These are phyloP conservation scores for Lysandra bellargus DNA, from an alignment of 2,888 invertebrate species.

Conservation along the genomic window DNA sequence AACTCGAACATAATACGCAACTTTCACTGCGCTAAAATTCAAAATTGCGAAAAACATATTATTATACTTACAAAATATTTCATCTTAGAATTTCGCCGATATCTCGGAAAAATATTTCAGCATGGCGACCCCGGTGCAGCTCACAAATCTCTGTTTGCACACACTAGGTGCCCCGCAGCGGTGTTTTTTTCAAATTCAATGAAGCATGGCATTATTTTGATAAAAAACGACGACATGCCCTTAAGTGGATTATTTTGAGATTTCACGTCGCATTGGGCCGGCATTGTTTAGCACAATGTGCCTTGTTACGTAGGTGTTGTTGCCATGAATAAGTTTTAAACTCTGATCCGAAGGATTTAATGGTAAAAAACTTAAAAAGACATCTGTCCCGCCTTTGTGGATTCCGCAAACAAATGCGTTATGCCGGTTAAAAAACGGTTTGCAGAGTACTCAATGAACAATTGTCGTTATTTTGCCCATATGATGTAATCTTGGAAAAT, in stretches of 20 bases:
- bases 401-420: conserved; percentile 50
- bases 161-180: conserved; percentile 70
- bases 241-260: conserved; percentile 78
- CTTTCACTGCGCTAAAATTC: not conserved
- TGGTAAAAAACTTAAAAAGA: conserved; percentile 54
- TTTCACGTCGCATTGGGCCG: conserved; percentile 76
- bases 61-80: not conserved
- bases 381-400: conserved; percentile 70
- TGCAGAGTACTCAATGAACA: conserved; percentile 4
- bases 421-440: conserved; percentile 32
- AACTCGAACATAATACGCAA: too few species aligned
- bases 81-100: not conserved
- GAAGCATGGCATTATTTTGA: conserved; percentile 67
- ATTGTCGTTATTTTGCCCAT: not conserved
- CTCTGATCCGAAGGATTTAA: conserved; percentile 54
- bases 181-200: conserved; percentile 72
- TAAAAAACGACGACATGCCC: conserved; percentile 72
- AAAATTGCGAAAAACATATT: not conserved
- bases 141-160: conserved; percentile 63
- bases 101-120: not conserved
- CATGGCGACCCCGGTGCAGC: conserved; percentile 34
- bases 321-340: conserved; percentile 64
- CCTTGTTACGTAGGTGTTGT: conserved; percentile 75
- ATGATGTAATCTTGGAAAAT: not conserved
- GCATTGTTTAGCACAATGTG: conserved; percentile 66